Percentiles rank a stretch among this genome's conserved stretches.
Evolutionary conservation across 2,113 vertebrate genomes (phyloP).

Genomic region (Stegostoma tigrinum): DNA sequence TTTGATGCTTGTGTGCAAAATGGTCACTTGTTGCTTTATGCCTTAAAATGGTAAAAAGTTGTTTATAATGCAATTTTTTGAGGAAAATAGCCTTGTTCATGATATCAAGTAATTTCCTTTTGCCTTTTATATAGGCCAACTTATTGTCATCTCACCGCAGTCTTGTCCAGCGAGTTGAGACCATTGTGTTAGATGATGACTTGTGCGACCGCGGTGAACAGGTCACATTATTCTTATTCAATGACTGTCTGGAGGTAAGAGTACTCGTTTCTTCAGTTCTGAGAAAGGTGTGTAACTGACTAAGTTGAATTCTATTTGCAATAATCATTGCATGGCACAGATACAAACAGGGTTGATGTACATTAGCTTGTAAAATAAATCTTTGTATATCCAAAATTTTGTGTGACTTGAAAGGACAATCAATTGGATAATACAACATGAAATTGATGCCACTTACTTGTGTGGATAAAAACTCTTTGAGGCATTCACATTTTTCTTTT

Average conservation of each 20-base stretch:
- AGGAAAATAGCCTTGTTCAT: not conserved
- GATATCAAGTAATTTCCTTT: not conserved
- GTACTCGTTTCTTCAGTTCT: too few relatives aligned
- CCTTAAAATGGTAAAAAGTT: not conserved
- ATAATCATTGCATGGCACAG: not conserved
- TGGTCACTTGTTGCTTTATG: not conserved
- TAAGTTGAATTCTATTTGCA: not conserved
- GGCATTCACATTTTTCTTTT: not conserved
- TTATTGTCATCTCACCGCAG: constrained; percentile 90
- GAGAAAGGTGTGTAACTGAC: not conserved
- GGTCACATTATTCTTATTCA: constrained; percentile 95
- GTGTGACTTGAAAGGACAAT: not conserved
- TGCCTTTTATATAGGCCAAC: constrained; percentile 70
- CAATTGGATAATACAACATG: not conserved
- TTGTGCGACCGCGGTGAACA: constrained; percentile 91
- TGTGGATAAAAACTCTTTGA: not conserved
- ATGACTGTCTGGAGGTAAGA: constrained; percentile 89
- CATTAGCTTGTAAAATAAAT: not conserved
- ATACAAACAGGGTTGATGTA: not conserved
- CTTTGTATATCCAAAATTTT: not conserved
- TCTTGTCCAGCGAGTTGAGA: constrained; percentile 84
- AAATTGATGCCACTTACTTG: too few relatives aligned
- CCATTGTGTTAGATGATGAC: constrained; percentile 79
- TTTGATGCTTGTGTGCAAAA: not conserved
- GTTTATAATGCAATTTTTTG: not conserved